Evolutionary conservation across 2,113 vertebrate species (phyloP), one percentile per base, ranked within the genome.

Genomic region (Pelvicachromis taeniatus): DNA sequence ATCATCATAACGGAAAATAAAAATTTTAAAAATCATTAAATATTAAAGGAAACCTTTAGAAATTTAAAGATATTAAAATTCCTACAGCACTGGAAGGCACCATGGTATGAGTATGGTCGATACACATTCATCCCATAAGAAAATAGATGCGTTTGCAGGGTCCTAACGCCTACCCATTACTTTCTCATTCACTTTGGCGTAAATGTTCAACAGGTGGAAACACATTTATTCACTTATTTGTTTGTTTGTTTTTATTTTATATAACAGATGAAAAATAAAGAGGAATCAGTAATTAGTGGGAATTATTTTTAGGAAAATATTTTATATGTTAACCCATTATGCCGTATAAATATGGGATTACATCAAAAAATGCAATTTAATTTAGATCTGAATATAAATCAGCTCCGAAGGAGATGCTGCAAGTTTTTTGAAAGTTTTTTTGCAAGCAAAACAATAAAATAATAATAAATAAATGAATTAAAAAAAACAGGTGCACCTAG

Each of bases 121-220:
- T 59, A 52, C 65, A 40, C 63, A 80, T 79, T 87, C 53, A 70
- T 79, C 38, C 4, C 73, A 52, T 31, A 42, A 85, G 63, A 52
- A 54, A 65, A 48, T 10, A 59, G 31, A 85, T 4, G 23, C 53
- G 4, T 16, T 45, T 7, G 12, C 87, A 2, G 23, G 86, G 90
- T 92, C 90, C 84, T 89, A 92, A 75, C 3, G 55, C 83, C 87
- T 1, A 0, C 29, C 0, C 0, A 0, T 5, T n/a, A 11, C 29
- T 7, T 19, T 6, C 9, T 40, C 21, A 19, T 68, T 80, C 79
- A 85, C 82, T 78, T 40, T 58, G 50, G 16, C 9, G 42, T 79
- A 19, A 73, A 73, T 48, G 48, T 81, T 90, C 90, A 90, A 93
- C 90, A 92, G 84, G 92, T 91, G 79, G 70, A 83, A 88, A 80